Evolutionary conservation across 2,888 invertebrate species (phyloP).

Genomic region (Halocaridina rubra): DNA sequence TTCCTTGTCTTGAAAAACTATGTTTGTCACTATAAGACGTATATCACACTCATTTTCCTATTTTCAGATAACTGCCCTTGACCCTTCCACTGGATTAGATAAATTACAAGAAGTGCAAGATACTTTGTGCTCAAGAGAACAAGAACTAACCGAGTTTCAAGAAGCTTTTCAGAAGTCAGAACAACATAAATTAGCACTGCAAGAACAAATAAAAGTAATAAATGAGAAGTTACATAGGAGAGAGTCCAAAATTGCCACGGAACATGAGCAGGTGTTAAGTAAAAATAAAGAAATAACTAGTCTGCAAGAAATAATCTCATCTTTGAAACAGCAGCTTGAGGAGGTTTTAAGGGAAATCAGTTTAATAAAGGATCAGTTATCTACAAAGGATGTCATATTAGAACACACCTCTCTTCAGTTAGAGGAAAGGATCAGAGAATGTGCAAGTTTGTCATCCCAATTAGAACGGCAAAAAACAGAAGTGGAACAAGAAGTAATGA

Average conservation of each 20-base stretch:
- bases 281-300: constrained; percentile 10
- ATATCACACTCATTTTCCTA: too few relatives aligned
- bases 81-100: not conserved
- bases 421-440: constrained; percentile 57
- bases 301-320: not conserved
- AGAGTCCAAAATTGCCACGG: constrained; percentile 26
- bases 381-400: constrained; percentile 44
- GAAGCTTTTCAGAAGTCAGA: constrained; percentile 7
- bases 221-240: constrained; percentile 38
- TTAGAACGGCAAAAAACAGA: constrained; percentile 35
- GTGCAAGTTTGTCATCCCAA: constrained; percentile 34
- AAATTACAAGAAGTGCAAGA: constrained; percentile 40
- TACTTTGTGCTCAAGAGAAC: constrained; percentile 35
- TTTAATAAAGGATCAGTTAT: constrained; percentile 26
- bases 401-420: constrained; percentile 51
- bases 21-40: too few relatives aligned
- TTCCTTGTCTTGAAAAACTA: too few relatives aligned
- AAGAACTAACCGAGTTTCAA: constrained; percentile 10
- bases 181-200: constrained; percentile 25
- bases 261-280: constrained; percentile 21
- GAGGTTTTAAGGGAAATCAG: constrained; percentile 11
- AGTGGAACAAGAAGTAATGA: constrained; percentile 24
- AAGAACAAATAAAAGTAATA: constrained; percentile 19
- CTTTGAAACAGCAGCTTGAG: constrained; percentile 19
- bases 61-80: constrained; percentile 21